phyloP scores from a whole-genome alignment of 2,113 vertebrate species.

The Glareola pratincola region DNA sequence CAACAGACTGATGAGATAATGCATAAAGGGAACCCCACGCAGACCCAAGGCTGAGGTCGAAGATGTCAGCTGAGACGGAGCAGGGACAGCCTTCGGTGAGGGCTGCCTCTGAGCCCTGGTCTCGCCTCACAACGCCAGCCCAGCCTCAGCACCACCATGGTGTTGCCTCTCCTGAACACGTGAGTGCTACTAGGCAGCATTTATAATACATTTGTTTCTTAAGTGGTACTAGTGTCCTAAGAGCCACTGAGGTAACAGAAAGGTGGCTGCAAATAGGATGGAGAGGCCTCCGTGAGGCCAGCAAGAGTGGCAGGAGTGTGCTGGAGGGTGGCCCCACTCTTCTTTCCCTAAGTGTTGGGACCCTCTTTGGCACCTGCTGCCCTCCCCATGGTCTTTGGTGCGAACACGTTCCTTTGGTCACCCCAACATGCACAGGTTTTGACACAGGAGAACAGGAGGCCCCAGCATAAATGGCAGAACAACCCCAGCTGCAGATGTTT shows the following conservation, averaged over 20 bases:
- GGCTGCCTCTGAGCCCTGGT: rapidly evolving
- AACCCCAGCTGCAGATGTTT: rapidly evolving
- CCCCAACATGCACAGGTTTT: neutral
- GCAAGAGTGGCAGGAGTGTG: rapidly evolving
- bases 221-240: neutral
- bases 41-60: neutral
- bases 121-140: rapidly evolving
- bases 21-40: rapidly evolving
- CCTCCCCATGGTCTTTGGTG: neutral
- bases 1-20: neutral
- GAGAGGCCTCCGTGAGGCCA: too few relatives aligned
- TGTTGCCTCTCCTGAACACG: neutral
- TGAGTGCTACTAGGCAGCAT: neutral
- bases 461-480: neutral
- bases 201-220: neutral
- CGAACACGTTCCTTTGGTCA: rapidly evolving
- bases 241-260: neutral
- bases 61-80: rapidly evolving
- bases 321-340: rapidly evolving
- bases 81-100: rapidly evolving
- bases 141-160: rapidly evolving
- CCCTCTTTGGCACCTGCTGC: rapidly evolving
- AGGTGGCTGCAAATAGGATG: neutral
- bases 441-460: neutral
- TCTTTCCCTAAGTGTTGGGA: neutral